Percentiles rank a stretch among this genome's conserved stretches.
Conservation (phyloP, 2,888 invertebrate species). For the Aspidapion aeneum region DNA sequence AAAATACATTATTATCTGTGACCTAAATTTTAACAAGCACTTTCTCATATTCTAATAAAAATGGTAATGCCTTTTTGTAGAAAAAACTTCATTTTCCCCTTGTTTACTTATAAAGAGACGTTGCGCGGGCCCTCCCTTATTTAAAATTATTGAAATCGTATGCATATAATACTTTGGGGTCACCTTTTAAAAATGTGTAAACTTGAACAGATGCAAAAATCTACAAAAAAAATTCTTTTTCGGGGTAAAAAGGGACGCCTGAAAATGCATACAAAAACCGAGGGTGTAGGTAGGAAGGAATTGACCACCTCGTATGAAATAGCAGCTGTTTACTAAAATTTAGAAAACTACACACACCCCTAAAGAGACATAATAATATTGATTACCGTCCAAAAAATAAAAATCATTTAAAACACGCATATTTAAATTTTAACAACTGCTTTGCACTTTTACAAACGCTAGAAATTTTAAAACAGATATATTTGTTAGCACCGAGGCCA, state of each 20-base stretch:
- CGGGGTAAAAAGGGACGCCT: constrained; percentile 19
- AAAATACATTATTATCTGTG: background rate
- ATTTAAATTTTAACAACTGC: constrained; percentile 1
- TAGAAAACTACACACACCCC: constrained; percentile 37
- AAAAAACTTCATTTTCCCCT: background rate
- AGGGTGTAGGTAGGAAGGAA: too few species aligned
- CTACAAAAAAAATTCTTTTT: constrained; percentile 37
- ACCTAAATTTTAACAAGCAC: background rate
- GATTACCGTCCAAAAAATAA: background rate
- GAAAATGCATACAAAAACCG: constrained; percentile 3
- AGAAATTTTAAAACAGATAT: constrained; percentile 43
- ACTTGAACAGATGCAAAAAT: constrained; percentile 44
- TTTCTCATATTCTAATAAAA: background rate
- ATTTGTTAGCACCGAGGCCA: constrained; percentile 48
- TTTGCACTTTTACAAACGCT: constrained; percentile 29
- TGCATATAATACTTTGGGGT: background rate
- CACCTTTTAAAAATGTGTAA: constrained; percentile 19
- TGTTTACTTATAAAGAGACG: background rate
- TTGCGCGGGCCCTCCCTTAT: background rate
- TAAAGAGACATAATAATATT: constrained; percentile 37
- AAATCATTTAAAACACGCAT: background rate
- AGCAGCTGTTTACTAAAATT: constrained; percentile 48
- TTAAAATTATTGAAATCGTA: background rate
- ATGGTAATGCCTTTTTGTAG: background rate
- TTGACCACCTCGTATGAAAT: background rate